A percentile compares a stretch with the other conserved stretches of the same genome.
phyloP scores from a whole-genome alignment of 2,113 vertebrate species.

The Todiramphus chloris region DNA sequence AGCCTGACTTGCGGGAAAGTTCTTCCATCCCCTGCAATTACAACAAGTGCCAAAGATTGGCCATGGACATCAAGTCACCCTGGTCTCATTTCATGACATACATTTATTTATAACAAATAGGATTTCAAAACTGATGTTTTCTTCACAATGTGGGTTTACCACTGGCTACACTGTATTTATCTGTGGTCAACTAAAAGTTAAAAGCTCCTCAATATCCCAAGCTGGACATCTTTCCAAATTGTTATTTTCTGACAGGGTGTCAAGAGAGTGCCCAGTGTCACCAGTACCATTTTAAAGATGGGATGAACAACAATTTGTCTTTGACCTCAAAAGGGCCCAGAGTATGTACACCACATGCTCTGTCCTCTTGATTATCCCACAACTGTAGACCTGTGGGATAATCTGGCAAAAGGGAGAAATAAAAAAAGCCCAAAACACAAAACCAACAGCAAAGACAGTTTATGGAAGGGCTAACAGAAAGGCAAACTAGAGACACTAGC shows the following conservation, averaged over 20 bases:
- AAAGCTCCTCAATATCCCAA: neutral
- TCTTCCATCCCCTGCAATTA: neutral
- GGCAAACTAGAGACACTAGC: neutral
- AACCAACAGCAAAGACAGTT: neutral
- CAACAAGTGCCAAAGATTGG: neutral
- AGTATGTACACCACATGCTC: neutral
- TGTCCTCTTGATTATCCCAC: neutral
- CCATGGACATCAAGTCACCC: neutral
- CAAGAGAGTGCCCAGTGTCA: neutral
- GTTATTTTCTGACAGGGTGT: neutral
- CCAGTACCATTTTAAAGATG: neutral
- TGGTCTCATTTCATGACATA: too few relatives aligned
- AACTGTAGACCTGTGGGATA: neutral
- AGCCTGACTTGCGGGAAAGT: neutral
- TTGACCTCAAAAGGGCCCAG: neutral
- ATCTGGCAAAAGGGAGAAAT: neutral
- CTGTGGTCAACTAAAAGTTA: neutral
- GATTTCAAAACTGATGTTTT: neutral
- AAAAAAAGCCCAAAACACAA: fast-evolving
- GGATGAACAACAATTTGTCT: neutral
- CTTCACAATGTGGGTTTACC: neutral
- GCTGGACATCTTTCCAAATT: neutral
- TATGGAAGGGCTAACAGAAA: neutral
- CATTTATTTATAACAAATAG: neutral
- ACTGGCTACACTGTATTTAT: neutral